phyloP scores from a whole-genome alignment of 1,140 invertebrate genomes.

The Acarapis woodi region DNA sequence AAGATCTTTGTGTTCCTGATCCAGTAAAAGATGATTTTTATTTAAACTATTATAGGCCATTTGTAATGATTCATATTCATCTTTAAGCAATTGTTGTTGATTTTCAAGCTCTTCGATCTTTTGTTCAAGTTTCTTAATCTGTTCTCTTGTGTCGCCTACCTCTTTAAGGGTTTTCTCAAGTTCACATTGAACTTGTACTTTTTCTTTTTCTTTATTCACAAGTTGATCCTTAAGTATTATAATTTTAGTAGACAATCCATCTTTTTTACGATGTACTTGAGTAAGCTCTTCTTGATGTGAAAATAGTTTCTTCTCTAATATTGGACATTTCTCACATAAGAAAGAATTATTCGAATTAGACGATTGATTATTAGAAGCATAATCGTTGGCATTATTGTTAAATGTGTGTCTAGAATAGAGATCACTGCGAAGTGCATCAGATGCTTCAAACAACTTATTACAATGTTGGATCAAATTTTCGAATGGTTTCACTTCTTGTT shows the following conservation, averaged over 20 bases:
- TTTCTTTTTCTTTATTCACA: constrained; percentile 8
- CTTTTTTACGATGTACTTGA: constrained; percentile 50
- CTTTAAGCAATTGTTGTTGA: constrained; percentile 35
- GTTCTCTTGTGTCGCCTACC: not conserved
- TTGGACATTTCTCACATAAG: constrained; percentile 6
- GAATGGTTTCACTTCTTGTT: constrained; percentile 8
- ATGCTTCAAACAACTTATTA: constrained; percentile 9
- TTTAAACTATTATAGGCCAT: constrained; percentile 60
- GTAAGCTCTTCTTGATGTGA: constrained; percentile 70
- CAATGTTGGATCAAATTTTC: constrained; percentile 8
- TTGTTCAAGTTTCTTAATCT: constrained; percentile 6
- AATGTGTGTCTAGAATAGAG: constrained; percentile 5
- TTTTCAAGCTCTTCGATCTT: constrained; percentile 8
- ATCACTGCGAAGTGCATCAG: constrained; percentile 11
- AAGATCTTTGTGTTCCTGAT: constrained; percentile 65
- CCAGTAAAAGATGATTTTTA: constrained; percentile 49
- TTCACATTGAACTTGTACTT: no score
- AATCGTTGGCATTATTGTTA: constrained; percentile 7
- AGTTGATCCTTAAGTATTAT: constrained; percentile 57
- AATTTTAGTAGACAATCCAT: constrained; percentile 73
- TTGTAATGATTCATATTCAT: constrained; percentile 80
- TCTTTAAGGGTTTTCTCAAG: constrained; percentile 3
- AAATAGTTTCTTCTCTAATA: constrained; percentile 50
- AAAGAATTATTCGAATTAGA: not conserved
- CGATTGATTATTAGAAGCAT: not conserved